Base-by-base conservation (phyloP, 2,113 vertebrate genomes). In the Diglossa brunneiventris region DNA sequence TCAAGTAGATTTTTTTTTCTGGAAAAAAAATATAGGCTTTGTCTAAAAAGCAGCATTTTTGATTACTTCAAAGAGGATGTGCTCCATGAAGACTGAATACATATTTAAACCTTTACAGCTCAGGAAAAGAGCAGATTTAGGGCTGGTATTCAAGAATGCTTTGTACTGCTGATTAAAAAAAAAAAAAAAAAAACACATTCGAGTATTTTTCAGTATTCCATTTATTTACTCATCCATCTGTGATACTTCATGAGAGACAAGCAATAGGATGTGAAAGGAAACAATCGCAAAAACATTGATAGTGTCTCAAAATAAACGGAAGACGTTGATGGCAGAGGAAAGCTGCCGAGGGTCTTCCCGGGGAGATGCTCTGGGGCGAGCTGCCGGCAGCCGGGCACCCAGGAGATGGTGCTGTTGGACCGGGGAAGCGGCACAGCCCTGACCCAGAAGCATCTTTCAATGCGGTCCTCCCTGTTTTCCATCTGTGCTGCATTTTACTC, bases 381-480 rank as follows among this genome's bases (percentile, higher is more conserved):
- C 49, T 2, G 67, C 41, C 5, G 20, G 58, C 74, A 20, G 79
- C 58, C 6, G 37, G 62, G 52, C 30, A 42, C 80, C 96, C 97
- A 94, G 96, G 55, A 97, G 97, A 95, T 96, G 97, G 96, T 77
- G 95, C 96, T 97, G 88, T 94, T 91, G 87, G 53, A 87, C 89
- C 50, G 66, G 61, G 47, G 19, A 94, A 95, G 59, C 39, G 22
- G 72, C 59, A 1, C 55, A 61, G 66, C 47, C 24, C 83, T 95
- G 92, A 95, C 94, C 93, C 90, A 96, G 89, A 91, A 93, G 95
- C 90, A 53, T 92, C 88, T 61, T 20, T 83, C 80, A 63, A 78
- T 88, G 92, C 92, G 67, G 92, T 92, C 88, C 92, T 97, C 90
- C 90, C 90, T 49, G 92, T 86, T 95, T 96, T 87, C 72, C 69